These are phyloP conservation scores for Nebria ingens DNA, from an alignment of 1,140 invertebrate species.

Conservation along the genomic window DNA sequence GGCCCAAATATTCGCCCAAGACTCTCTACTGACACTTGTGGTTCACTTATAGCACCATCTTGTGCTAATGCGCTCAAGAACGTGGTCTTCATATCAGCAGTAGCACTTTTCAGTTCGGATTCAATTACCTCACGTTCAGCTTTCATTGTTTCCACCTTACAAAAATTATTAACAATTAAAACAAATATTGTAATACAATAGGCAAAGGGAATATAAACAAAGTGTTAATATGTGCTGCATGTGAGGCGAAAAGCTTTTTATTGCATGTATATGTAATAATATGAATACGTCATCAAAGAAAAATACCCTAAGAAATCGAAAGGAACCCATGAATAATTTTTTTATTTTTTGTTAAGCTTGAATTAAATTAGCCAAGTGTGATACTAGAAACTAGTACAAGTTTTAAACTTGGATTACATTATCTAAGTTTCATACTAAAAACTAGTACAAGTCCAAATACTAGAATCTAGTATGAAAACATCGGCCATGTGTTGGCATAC, in stretches of 20 bases:
- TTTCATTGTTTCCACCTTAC: conserved; percentile 75
- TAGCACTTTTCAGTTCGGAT: conserved; percentile 71
- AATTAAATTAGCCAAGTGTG: no score
- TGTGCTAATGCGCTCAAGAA: conserved; percentile 71
- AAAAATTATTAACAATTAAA: conserved; percentile 14
- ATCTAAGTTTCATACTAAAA: no score
- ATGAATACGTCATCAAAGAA: no score
- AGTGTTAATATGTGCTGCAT: conserved; percentile 1
- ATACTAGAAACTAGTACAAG: no score
- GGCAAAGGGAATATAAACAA: background rate
- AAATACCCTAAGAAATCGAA: no score
- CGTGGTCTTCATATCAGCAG: conserved; percentile 73
- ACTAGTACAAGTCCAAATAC: no score
- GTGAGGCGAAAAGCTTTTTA: background rate
- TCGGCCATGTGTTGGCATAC: no score
- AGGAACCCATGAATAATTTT: no score
- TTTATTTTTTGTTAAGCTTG: no score
- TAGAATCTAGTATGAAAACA: no score
- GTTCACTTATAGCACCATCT: conserved; percentile 83
- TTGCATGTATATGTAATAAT: no score
- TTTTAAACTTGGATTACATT: no score
- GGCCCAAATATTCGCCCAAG: conserved; percentile 72
- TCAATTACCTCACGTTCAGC: conserved; percentile 83
- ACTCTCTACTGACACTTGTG: conserved; percentile 61
- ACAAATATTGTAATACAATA: conserved; percentile 13